Conservation (phyloP, 1,140 invertebrate genomes). For the Temnothorax curvispinosus region DNA sequence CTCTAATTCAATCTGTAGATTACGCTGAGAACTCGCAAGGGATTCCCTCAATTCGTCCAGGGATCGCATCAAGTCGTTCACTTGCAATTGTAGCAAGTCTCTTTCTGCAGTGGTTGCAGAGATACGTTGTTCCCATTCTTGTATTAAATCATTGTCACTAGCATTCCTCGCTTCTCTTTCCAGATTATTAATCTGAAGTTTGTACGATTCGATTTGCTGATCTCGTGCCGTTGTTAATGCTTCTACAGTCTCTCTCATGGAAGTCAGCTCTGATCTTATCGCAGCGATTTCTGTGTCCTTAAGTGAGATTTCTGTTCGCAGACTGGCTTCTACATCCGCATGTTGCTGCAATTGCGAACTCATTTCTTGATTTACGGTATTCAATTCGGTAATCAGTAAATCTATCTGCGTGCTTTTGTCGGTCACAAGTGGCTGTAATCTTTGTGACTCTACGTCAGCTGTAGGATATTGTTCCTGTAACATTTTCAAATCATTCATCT, state of each 20-base stretch:
- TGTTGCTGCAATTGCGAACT: neutral
- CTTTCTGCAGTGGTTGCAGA: conserved; percentile 55
- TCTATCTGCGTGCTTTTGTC: conserved; percentile 56
- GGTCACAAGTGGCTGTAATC: neutral
- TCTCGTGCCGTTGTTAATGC: conserved; percentile 2
- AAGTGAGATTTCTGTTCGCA: neutral
- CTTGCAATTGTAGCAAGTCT: conserved; percentile 74
- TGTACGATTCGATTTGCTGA: conserved; percentile 63
- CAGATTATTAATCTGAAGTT: conserved; percentile 69
- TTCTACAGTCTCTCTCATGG: conserved; percentile 34
- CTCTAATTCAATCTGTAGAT: conserved; percentile 60
- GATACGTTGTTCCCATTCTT: conserved; percentile 70
- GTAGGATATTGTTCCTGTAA: conserved; percentile 36
- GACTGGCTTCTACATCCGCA: neutral
- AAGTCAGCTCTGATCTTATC: conserved; percentile 51
- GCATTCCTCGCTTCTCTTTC: conserved; percentile 67
- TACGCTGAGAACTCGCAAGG: neutral
- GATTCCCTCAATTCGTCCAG: conserved; percentile 63
- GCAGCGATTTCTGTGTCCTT: conserved; percentile 63
- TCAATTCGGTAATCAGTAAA: conserved; percentile 64
- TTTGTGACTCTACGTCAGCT: conserved; percentile 29
- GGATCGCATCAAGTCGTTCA: conserved; percentile 70
- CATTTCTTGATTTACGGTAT: conserved; percentile 32
- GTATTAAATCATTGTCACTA: conserved; percentile 62
- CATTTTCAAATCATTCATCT: conserved; percentile 28